Conservation (phyloP, 2,888 invertebrate genomes). For the Nemotelus nigrinus region DNA sequence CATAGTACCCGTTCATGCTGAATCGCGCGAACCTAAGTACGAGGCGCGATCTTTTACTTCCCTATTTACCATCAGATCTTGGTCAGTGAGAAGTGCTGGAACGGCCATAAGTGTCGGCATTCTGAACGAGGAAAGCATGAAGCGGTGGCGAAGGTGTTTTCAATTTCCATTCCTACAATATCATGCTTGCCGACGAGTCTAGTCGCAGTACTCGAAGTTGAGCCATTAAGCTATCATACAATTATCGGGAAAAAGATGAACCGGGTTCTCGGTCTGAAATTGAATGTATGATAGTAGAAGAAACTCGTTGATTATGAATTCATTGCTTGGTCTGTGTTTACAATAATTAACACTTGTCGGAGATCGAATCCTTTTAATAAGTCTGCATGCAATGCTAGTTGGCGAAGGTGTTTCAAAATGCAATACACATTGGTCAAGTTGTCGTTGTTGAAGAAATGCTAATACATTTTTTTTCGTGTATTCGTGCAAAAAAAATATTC, state of each 20-base stretch:
- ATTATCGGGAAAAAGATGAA: conserved; percentile 29
- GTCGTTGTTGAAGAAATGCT: neutral
- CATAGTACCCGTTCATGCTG: neutral
- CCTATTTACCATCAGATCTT: conserved; percentile 17
- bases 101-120: neutral
- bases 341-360: conserved; percentile 43
- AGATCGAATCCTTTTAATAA: conserved; percentile 37
- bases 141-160: conserved; percentile 31
- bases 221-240: conserved; percentile 20
- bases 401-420: neutral
- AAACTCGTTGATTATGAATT: conserved; percentile 34
- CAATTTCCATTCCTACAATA: conserved; percentile 1
- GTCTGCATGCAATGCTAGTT: neutral
- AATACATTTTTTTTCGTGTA: neutral
- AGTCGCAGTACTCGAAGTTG: neutral
- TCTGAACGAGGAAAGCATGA: neutral
- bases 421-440: conserved; percentile 13
- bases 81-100: conserved; percentile 4
- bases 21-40: conserved; percentile 1
- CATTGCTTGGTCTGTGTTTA: conserved; percentile 37
- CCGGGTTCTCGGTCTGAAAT: neutral
- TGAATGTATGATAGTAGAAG: neutral
- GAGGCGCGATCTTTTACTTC: conserved; percentile 27
- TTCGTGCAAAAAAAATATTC: neutral
- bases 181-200: neutral